Evolutionary conservation across 2,888 invertebrate species (phyloP).

Genomic region (Temnothorax ravouxi): DNA sequence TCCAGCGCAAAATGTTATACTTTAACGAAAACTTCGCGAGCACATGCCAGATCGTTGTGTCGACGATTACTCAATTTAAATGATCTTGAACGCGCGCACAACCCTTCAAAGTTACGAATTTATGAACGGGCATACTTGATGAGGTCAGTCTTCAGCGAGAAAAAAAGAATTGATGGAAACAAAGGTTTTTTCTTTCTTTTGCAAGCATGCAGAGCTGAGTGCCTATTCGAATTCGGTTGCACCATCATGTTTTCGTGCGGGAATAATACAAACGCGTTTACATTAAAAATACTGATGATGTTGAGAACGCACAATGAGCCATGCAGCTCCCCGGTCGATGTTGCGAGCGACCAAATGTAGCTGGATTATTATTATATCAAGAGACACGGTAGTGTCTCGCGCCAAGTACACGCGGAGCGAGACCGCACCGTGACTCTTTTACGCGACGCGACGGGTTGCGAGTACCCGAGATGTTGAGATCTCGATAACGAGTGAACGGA

Average conservation of each 20-base stretch:
- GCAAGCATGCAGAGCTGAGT: no score
- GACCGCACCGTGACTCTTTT: no score
- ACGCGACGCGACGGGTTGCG: no score
- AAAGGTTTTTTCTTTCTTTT: background rate
- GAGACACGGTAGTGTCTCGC: no score
- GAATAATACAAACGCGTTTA: conserved; percentile 1
- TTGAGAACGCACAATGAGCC: background rate
- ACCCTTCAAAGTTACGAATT: background rate
- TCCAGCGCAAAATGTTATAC: background rate
- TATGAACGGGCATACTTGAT: background rate
- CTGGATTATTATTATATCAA: background rate
- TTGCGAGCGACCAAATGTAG: background rate
- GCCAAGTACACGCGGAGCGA: no score
- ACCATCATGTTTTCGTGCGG: background rate
- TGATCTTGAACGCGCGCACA: background rate
- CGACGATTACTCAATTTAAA: conserved; percentile 7
- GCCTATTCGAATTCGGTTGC: background rate
- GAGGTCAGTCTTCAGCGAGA: background rate
- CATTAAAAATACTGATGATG: conserved; percentile 14
- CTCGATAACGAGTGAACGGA: no score
- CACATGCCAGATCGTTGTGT: background rate
- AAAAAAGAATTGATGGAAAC: conserved; percentile 1
- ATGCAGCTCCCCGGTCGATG: background rate
- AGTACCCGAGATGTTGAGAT: no score
- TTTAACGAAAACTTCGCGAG: background rate